Evolutionary conservation across 2,113 vertebrate species (phyloP).

Genomic region (Diphyllodes magnificus): DNA sequence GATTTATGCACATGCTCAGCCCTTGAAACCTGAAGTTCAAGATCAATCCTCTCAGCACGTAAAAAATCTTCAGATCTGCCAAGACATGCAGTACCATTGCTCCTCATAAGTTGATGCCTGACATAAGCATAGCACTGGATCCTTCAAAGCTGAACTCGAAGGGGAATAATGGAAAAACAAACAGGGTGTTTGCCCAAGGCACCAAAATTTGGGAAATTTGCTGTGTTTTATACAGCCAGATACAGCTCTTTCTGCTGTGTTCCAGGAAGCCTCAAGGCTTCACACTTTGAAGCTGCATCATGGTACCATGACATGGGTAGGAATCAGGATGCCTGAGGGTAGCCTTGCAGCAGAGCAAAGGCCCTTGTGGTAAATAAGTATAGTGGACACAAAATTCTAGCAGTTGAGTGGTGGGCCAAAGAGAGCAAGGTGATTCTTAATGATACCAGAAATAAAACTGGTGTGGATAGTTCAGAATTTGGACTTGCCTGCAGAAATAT

Average conservation of each 20-base stretch:
- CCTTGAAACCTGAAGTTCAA: neutral
- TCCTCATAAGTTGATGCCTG: neutral
- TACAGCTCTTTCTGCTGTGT: neutral
- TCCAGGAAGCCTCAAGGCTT: slow-evolving; percentile 26
- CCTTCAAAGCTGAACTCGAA: slow-evolving; percentile 21
- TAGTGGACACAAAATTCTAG: slow-evolving; percentile 18
- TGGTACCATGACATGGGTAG: neutral
- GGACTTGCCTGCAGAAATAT: neutral
- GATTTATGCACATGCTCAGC: neutral
- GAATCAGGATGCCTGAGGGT: slow-evolving; percentile 41
- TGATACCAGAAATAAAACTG: neutral
- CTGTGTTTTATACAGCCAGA: slow-evolving; percentile 39
- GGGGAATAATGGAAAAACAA: neutral
- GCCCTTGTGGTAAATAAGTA: slow-evolving; percentile 17
- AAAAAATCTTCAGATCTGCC: neutral
- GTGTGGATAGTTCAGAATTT: neutral
- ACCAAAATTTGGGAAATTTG: neutral
- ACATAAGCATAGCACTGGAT: neutral
- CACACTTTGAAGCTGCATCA: slow-evolving; percentile 19
- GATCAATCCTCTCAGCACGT: neutral
- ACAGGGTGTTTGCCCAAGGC: slow-evolving; percentile 18
- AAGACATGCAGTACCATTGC: neutral
- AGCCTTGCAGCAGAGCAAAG: slow-evolving; percentile 52
- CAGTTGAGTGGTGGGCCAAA: neutral
- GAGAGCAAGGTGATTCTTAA: neutral